Percentiles rank a stretch among this genome's conserved stretches.
Conservation (phyloP, 2,113 vertebrate species). For the Nettapus auritus region DNA sequence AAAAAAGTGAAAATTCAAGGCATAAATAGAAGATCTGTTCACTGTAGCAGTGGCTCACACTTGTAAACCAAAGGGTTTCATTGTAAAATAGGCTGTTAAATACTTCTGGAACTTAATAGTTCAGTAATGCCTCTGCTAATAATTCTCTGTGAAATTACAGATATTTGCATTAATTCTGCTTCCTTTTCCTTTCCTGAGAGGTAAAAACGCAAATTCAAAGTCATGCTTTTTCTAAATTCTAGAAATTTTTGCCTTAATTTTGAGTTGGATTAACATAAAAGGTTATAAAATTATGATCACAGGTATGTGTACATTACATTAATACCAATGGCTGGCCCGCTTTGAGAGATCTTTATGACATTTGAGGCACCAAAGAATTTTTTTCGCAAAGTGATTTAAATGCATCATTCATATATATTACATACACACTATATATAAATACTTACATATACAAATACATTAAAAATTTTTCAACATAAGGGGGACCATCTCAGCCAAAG, state of each 20-base stretch:
- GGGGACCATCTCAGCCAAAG: slow-evolving; percentile 10
- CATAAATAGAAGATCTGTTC: background rate
- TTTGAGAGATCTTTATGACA: background rate
- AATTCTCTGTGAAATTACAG: slow-evolving; percentile 7
- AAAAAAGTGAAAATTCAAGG: background rate
- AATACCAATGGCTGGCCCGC: background rate
- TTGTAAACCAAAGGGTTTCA: background rate
- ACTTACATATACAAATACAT: slow-evolving; percentile 25
- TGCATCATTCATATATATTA: background rate
- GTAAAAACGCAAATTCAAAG: background rate
- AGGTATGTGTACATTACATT: slow-evolving; percentile 47
- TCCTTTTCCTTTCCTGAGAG: background rate
- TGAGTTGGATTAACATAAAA: background rate
- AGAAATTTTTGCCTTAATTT: slow-evolving; percentile 34
- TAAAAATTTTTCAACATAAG: background rate
- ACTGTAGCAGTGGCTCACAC: background rate
- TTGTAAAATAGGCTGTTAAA: background rate
- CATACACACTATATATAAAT: background rate
- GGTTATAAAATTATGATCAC: slow-evolving; percentile 69
- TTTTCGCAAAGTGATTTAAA: slow-evolving; percentile 10
- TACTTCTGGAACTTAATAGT: background rate
- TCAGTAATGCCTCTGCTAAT: slow-evolving; percentile 31
- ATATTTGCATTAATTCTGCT: background rate
- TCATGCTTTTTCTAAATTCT: background rate
- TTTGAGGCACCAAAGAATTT: slow-evolving; percentile 59